Evolutionary conservation across 2,113 vertebrate species (phyloP).

Genomic region (Synchiropus splendidus): DNA sequence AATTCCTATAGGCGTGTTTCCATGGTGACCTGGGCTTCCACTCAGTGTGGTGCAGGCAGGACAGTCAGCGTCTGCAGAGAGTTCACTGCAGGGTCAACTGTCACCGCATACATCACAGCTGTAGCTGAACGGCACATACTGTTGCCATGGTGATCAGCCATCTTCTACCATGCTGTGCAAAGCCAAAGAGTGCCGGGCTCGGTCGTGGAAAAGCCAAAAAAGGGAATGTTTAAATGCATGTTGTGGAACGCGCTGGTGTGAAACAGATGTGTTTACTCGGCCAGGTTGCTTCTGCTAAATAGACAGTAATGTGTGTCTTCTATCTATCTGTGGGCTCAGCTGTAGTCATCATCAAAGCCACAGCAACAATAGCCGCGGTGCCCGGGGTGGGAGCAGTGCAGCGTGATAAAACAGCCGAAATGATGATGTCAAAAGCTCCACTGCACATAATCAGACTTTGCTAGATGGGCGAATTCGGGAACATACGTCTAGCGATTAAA

Average conservation of each 20-base stretch:
- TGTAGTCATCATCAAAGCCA: constrained; percentile 29
- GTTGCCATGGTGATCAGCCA: constrained; percentile 56
- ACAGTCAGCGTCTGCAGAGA: constrained; percentile 28
- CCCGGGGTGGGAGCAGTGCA: constrained; percentile 37
- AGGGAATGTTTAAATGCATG: constrained; percentile 32
- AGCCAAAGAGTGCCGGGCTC: constrained; percentile 53
- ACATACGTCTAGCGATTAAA: constrained; percentile 56
- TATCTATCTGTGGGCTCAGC: constrained; percentile 54
- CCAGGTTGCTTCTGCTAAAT: constrained; percentile 12
- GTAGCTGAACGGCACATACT: constrained; percentile 59
- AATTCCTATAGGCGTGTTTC: constrained; percentile 8
- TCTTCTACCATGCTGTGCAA: constrained; percentile 36
- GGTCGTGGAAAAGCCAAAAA: constrained; percentile 41
- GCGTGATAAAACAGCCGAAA: constrained; percentile 51
- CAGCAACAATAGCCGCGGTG: constrained; percentile 45
- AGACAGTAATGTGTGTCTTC: constrained; percentile 34
- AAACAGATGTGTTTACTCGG: constrained; percentile 44
- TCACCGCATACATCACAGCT: constrained; percentile 67
- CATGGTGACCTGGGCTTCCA: constrained; percentile 4
- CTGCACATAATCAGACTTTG: constrained; percentile 51
- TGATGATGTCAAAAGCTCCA: constrained; percentile 52
- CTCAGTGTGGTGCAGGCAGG: constrained; percentile 16
- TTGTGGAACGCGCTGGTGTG: constrained; percentile 3
- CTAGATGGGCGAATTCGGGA: constrained; percentile 47
- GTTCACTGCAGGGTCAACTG: constrained; percentile 63